Evolutionary conservation across 1,140 invertebrate genomes (phyloP).

Genomic region (Sarcophaga bullata): DNA sequence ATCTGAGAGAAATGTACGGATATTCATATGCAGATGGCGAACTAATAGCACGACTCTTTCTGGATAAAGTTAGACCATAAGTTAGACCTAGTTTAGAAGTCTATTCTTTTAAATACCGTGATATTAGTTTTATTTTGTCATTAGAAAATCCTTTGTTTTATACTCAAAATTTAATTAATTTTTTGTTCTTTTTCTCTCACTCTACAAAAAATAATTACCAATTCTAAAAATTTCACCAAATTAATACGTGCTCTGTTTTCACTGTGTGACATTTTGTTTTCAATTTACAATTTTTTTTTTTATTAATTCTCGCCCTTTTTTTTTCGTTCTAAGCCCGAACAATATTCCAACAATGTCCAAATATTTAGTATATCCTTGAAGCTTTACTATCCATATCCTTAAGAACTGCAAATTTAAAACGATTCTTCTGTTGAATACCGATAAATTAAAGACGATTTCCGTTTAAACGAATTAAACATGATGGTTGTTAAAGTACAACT

Average conservation of each 20-base stretch:
- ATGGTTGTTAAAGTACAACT: constrained; percentile 33
- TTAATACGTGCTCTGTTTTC: constrained; percentile 59
- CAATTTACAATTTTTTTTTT: constrained; percentile 31
- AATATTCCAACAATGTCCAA: constrained; percentile 10
- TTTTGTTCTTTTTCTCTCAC: no score
- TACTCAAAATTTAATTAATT: no score
- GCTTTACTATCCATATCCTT: constrained; percentile 38
- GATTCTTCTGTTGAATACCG: constrained; percentile 19
- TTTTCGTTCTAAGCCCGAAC: not conserved
- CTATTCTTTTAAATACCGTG: no score
- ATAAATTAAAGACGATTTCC: constrained; percentile 21
- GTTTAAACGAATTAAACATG: constrained; percentile 28
- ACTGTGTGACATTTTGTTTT: constrained; percentile 60
- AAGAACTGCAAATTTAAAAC: not conserved
- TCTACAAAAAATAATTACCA: constrained; percentile 49
- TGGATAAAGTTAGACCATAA: no score
- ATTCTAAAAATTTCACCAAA: constrained; percentile 62
- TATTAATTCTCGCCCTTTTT: not conserved
- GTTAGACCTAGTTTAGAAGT: no score
- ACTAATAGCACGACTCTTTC: no score
- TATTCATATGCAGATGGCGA: no score
- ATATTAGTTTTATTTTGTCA: no score
- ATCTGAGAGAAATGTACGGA: no score
- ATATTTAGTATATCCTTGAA: not conserved
- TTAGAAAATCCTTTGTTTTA: no score